Evolutionary conservation across 1,140 invertebrate genomes (phyloP), one percentile per base, ranked within the genome.

Genomic region (Eufriesea mexicana): DNA sequence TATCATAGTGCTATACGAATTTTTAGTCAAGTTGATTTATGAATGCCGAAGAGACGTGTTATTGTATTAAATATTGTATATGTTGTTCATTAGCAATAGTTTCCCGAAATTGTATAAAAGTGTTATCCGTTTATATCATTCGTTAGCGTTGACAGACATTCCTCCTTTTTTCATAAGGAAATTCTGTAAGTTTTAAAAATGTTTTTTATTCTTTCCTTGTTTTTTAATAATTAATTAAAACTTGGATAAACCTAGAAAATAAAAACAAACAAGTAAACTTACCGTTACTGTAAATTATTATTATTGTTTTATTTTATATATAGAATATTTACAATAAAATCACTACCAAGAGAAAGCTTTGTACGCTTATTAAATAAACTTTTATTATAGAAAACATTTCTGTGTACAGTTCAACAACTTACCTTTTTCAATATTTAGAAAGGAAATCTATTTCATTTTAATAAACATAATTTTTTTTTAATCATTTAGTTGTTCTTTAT

Each of bases 261-360:
- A 71, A 61, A 72, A 16, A 20, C 20, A 49, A 72, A 51, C n/a
- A 9, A 82, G 28, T n/a, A 55, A 79, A 55, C 9, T 18, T 25
- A 70, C 28, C 18, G 28, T 28, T 25, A 61, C 10, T 88, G 61
- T 57, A 85, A 76, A 66, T 82, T 59, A 25, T 85, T 47, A 84
- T 79, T 42, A 72, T 79, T 77, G 55, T 66, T 88, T 84, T 88
- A 79, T 88, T 88, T 88, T 88, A 88, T 88, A 79, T 83, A 77
- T 76, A 88, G 54, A 62, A 64, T 71, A 88, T 88, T 87, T 87
- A 83, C 74, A 88, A 87, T 87, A 88, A 87, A 85, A 80, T 73
- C 73, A 76, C 45, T 85, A 74, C 59, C 59, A 57, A 76, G 67
- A 83, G 47, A 49, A 66, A 76, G 51, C 59, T 74, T 73, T 74